Base-by-base conservation (phyloP, 2,888 invertebrate species). In the Cerceris rybyensis region DNA sequence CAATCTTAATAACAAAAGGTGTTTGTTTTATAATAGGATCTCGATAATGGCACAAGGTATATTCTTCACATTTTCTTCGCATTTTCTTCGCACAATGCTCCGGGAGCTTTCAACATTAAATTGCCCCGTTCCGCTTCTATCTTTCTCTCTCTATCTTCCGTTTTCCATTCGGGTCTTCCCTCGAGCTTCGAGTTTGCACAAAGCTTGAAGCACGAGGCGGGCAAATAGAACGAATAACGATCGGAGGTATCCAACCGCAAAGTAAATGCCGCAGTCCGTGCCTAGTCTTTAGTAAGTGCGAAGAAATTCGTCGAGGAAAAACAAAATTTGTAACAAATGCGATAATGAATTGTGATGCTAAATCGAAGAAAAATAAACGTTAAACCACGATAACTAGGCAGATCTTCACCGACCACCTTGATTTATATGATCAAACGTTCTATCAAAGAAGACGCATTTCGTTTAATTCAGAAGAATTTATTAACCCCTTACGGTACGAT, bases 221-320 rank as follows among this genome's bases (percentile, higher is more conserved):
- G 68, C 63, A 65, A 75, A 75, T 58, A 68, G 55, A 75, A 64
- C 59, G 61, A 67, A 75, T 60, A 78, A 75, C 70, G 70, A 64
- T 57, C 55, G 63, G 1, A 7, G 9, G 52, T 65, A 60, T 70
- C 60, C 69, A 39, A n/a, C 41, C 52, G 59, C 64, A 57, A 61
- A 65, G 43, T 52, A 59, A 67, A 54, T 70, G 50, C 57, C 55
- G 41, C 9, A 66, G 61, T 60, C n/a, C 60, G 41, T 16, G 17
- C 13, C 42, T 46, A 59, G 6, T 46, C 46, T 16, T 9, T 49
- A 14, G n/a, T 52, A 1, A n/a, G n/a, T 52, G 13, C 52, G 14
- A 52, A 7, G 52, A 52, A 7, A 13, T 52, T 52, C 13, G 7
- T 14, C 13, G 52, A 52, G n/a, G n/a, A 52, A 14, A 7, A 9